Evolutionary conservation across 2,113 vertebrate genomes (phyloP).

Genomic region (Pseudopodoces humilis): DNA sequence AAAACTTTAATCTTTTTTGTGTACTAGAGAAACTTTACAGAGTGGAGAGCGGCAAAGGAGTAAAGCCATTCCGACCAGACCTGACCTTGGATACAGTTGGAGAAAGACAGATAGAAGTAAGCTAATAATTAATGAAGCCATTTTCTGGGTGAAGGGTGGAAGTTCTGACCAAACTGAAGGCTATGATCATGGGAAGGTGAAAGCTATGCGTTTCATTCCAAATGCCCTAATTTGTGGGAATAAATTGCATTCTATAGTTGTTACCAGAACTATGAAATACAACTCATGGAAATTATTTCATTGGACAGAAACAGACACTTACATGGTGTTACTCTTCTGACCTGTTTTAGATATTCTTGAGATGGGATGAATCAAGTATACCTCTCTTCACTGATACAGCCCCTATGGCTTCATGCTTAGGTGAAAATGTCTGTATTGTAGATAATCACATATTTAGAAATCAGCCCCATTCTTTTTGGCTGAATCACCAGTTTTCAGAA

Average conservation of each 20-base stretch:
- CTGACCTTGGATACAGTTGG: conserved; percentile 82
- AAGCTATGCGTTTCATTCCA: background rate
- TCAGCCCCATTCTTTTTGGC: background rate
- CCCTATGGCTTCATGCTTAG: background rate
- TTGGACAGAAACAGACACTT: background rate
- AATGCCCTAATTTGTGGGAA: background rate
- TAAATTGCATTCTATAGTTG: background rate
- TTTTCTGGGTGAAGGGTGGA: background rate
- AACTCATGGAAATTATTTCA: background rate
- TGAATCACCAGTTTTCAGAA: background rate
- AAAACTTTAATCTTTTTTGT: background rate
- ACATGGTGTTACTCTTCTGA: background rate
- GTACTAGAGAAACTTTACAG: conserved; percentile 88
- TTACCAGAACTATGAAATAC: background rate
- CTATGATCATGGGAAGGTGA: background rate
- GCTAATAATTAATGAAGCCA: conserved; percentile 27
- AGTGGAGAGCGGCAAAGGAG: conserved; percentile 76
- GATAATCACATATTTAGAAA: background rate
- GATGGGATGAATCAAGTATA: background rate
- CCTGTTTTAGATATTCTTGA: background rate
- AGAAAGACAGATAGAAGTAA: conserved; percentile 87
- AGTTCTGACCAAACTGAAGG: background rate
- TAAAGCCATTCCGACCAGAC: conserved; percentile 87
- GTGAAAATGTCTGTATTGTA: background rate
- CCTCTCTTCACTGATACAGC: background rate